Evolutionary conservation across 2,797 vertebrate species (phyloP).

Genomic region (Chromis chromis): DNA sequence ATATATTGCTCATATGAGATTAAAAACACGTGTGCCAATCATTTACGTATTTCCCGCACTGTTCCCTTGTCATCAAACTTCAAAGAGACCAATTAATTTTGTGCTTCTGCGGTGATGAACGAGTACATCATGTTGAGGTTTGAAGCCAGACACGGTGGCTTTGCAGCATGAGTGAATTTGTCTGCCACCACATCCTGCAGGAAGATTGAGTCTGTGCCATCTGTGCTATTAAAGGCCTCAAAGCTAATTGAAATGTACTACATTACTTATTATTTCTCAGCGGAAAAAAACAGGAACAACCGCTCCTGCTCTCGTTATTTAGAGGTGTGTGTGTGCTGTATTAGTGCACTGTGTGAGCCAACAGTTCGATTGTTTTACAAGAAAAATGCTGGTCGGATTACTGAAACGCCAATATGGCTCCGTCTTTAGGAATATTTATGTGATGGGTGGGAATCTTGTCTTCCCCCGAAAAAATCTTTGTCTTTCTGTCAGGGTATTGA

Average conservation of each 20-base stretch:
- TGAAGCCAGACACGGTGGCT: not conserved
- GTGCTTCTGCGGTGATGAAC: slow-evolving; percentile 17
- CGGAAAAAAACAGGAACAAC: slow-evolving; percentile 16
- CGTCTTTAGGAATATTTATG: slow-evolving; percentile 36
- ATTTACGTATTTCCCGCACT: not conserved
- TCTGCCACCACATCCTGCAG: slow-evolving; percentile 2
- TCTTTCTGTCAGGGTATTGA: slow-evolving; percentile 1
- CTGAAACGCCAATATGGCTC: slow-evolving; percentile 8
- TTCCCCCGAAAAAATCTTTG: not conserved
- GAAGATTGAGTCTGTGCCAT: slow-evolving; percentile 14
- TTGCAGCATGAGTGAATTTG: slow-evolving; percentile 18
- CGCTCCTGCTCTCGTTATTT: slow-evolving; percentile 2
- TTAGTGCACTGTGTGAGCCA: not conserved
- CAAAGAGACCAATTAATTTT: slow-evolving; percentile 42
- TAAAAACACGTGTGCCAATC: not conserved
- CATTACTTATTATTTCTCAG: not conserved
- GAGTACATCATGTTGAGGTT: slow-evolving; percentile 3
- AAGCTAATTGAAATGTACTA: slow-evolving; percentile 13
- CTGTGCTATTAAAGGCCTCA: not conserved
- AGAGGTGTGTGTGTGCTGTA: slow-evolving; percentile 1
- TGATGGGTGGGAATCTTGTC: not conserved
- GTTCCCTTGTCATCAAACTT: slow-evolving; percentile 13
- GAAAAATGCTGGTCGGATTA: slow-evolving; percentile 1
- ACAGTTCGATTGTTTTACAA: not conserved
- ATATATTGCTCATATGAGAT: not conserved